Percentiles rank a stretch among this genome's conserved stretches.
Evolutionary conservation across 2,113 vertebrate genomes (phyloP).

Genomic region (Amia ocellicauda): DNA sequence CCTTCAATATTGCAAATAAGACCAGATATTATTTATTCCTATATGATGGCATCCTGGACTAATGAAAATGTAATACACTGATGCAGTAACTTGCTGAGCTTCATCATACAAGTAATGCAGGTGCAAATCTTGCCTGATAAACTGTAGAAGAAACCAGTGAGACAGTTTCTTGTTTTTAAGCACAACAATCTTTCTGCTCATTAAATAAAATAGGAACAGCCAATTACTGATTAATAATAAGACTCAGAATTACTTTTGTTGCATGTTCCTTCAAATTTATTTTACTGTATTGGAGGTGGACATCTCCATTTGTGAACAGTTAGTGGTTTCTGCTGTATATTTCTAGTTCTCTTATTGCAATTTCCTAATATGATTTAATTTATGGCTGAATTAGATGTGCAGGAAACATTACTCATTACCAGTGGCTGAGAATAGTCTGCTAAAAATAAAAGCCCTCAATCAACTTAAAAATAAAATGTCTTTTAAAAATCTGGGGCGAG

Average conservation of each 20-base stretch:
- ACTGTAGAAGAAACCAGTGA: background rate
- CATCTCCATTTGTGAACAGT: background rate
- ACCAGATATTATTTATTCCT: background rate
- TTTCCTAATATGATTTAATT: conserved; percentile 8
- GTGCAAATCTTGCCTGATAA: background rate
- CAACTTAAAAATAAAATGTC: conserved; percentile 10
- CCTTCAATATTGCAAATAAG: background rate
- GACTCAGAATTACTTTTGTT: no score
- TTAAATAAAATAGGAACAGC: no score
- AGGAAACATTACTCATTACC: conserved; percentile 4
- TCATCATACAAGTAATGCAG: background rate
- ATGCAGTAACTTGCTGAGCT: background rate
- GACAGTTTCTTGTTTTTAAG: background rate
- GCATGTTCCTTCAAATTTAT: background rate
- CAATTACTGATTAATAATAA: no score
- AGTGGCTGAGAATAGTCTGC: background rate
- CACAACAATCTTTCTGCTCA: no score
- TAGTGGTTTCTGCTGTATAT: background rate
- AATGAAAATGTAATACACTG: background rate
- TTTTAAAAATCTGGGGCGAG: background rate
- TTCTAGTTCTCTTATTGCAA: background rate
- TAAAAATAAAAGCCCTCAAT: conserved; percentile 20
- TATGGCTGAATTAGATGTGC: conserved; percentile 11
- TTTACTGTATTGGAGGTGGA: background rate
- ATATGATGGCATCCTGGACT: background rate